Evolutionary conservation across 2,113 vertebrate species (phyloP), one percentile per base, ranked within the genome.

Genomic region (Notarius lentiginosus): DNA sequence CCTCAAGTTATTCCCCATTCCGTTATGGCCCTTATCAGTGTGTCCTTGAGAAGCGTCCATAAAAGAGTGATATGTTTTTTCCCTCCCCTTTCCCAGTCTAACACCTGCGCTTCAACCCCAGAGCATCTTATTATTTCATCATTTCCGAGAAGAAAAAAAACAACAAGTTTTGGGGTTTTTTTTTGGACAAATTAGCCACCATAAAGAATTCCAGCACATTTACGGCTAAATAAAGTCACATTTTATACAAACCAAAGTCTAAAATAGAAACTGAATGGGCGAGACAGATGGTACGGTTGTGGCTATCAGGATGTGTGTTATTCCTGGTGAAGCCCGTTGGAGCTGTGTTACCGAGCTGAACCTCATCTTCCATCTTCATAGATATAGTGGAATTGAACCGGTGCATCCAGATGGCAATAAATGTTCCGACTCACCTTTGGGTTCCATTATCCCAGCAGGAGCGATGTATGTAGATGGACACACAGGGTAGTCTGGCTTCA

Each of bases 41-140:
- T 63, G 86, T 83, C 89, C 83, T 87, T 87, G 86, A 86, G 63
- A 30, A 55, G 56, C 22, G 8, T 73, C 68, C 76, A 55, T 83
- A 73, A 81, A 83, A 83, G 63, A 47, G 49, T 30, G 22, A 80
- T 55, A 53, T 82, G 34, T 82, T 85, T 41, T 80, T 79, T 60
- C 63, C 15, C 10, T 51, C 47, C 27, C 75, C 47, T 61, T 14
- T 60, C 63, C 72, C 53, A n/a, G n/a, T 55, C 27, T 20, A 89
- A 82, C 83, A 89, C 83, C 88, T 87, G 86, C 86, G 51, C 53
- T 61, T 87, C 22, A 70, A 20, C 47, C 60, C 27, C 5, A 41
- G 22, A 80, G 49, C 76, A 81, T 56, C 77, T 20, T 18, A 76
- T 49, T 56, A 72, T 73, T 51, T 15, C 1, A 75, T 24, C 9